Conservation (phyloP, 2,888 invertebrate genomes). For the Limnephilus marmoratus region DNA sequence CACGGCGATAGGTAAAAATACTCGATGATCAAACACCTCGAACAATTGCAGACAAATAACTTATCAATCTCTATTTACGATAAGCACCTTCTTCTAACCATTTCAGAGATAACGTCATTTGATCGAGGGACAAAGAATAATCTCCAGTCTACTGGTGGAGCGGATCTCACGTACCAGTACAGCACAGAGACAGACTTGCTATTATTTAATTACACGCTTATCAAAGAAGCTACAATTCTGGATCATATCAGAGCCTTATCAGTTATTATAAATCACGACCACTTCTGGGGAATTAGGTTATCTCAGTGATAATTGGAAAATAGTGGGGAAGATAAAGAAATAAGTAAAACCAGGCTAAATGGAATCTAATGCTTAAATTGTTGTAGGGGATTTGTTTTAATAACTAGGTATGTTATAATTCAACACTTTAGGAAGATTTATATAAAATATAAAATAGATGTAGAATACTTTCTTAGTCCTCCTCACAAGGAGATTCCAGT, state of each 20-base stretch:
- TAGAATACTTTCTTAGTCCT: too few relatives aligned
- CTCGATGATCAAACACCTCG: neutral
- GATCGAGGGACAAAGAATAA: neutral
- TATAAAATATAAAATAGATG: too few relatives aligned
- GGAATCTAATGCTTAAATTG: neutral
- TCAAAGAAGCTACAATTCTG: neutral
- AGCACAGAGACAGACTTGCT: neutral
- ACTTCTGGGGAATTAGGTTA: slow-evolving; percentile 25
- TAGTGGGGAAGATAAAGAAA: neutral
- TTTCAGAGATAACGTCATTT: neutral
- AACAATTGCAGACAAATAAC: neutral
- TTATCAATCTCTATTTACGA: neutral
- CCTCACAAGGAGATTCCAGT: too few relatives aligned
- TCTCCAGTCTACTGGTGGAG: neutral
- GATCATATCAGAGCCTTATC: slow-evolving; percentile 4
- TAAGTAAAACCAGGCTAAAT: neutral
- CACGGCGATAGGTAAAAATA: neutral
- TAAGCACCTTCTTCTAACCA: neutral
- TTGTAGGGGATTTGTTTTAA: too few relatives aligned
- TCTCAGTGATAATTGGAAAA: neutral
- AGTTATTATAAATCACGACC: slow-evolving; percentile 27
- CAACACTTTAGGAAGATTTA: too few relatives aligned
- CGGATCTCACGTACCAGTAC: neutral
- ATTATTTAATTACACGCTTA: neutral
- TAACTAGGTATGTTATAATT: too few relatives aligned